Conservation (phyloP, 1,140 invertebrate species). For the Sarcophaga bullata region DNA sequence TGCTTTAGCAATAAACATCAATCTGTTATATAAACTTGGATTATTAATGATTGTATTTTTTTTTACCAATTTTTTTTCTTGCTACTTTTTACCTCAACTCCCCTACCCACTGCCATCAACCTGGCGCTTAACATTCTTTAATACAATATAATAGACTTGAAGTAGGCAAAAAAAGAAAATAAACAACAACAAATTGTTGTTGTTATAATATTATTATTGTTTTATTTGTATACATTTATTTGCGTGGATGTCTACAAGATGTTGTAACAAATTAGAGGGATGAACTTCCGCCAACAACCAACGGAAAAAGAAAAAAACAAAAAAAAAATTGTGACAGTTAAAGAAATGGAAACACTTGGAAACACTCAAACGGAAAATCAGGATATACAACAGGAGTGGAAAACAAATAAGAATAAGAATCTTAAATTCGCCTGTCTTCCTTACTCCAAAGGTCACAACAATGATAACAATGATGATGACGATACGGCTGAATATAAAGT, state of each 20-base stretch:
- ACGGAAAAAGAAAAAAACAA: neutral
- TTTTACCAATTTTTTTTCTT: neutral
- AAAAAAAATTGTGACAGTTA: neutral
- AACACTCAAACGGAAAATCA: neutral
- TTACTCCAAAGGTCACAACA: too few species aligned
- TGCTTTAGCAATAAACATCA: conserved; percentile 39
- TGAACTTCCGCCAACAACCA: conserved; percentile 29
- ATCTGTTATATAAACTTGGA: conserved; percentile 40
- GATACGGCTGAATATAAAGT: neutral
- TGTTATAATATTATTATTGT: conserved; percentile 4
- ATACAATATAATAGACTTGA: too few species aligned
- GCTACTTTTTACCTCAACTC: neutral
- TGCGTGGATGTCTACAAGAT: conserved; percentile 34
- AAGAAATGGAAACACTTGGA: conserved; percentile 27
- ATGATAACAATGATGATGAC: neutral
- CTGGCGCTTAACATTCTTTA: neutral
- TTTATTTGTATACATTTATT: neutral
- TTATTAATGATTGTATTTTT: conserved; percentile 38
- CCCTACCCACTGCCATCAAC: neutral
- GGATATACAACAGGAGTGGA: conserved; percentile 1
- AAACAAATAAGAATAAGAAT: too few species aligned
- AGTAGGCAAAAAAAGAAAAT: too few species aligned
- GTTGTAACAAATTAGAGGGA: conserved; percentile 35
- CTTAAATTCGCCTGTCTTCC: too few species aligned
- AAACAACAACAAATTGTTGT: neutral